Evolutionary conservation across 2,888 invertebrate genomes (phyloP).

Genomic region (Drosophila colorata): DNA sequence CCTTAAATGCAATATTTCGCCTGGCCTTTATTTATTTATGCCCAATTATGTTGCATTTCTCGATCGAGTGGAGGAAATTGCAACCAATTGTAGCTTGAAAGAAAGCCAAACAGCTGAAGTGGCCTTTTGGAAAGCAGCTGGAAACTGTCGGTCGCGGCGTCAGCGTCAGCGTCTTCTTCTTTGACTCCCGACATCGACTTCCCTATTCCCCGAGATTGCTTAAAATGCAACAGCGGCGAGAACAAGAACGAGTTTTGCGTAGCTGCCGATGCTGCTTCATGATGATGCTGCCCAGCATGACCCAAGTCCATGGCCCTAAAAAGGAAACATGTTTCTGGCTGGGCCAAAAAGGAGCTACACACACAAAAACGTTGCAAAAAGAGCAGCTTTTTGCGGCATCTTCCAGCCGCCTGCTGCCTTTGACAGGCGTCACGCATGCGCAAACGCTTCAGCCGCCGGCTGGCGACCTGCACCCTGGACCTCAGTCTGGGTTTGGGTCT

Average conservation of each 20-base stretch:
- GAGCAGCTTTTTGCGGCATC: conserved; percentile 45
- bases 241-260: conserved; percentile 60
- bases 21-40: conserved; percentile 52
- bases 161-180: conserved; percentile 30
- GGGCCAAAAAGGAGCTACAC: conserved; percentile 32
- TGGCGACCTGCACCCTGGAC: conserved; percentile 7
- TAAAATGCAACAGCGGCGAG: conserved; percentile 46
- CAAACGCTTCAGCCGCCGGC: conserved; percentile 34
- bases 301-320: conserved; percentile 66
- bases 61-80: conserved; percentile 34
- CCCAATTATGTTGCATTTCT: conserved; percentile 57
- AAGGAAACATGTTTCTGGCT: conserved; percentile 70
- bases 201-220: conserved; percentile 78
- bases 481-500: conserved; percentile 18
- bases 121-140: conserved; percentile 63
- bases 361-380: conserved; percentile 27
- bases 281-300: conserved; percentile 54
- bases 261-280: too few species aligned
- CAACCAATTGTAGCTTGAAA: conserved; percentile 28
- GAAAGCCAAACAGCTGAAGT: conserved; percentile 59
- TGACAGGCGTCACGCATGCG: conserved; percentile 67
- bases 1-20: conserved; percentile 54
- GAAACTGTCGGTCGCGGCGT: conserved; percentile 37
- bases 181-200: conserved; percentile 49
- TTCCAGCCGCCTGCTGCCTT: conserved; percentile 48